Percentiles rank a stretch among this genome's conserved stretches.
These are phyloP conservation scores for Drosophila miranda DNA, from an alignment of 1,140 invertebrate species.

Conservation along the genomic window DNA sequence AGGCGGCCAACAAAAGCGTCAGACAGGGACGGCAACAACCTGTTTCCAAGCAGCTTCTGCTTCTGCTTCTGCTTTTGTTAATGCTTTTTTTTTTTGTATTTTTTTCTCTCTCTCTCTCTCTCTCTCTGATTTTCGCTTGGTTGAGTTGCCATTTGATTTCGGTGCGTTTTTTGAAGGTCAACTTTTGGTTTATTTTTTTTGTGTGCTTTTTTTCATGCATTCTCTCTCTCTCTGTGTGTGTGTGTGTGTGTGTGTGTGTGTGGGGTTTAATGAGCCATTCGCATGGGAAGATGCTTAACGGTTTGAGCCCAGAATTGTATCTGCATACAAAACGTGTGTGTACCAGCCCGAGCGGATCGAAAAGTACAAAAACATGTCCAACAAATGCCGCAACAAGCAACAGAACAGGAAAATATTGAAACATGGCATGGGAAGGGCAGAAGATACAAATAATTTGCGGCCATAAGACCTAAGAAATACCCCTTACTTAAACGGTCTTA, in stretches of 20 bases:
- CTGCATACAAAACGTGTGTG: slow-evolving; percentile 11
- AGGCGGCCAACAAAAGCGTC: slow-evolving; percentile 37
- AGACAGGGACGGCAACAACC: slow-evolving; percentile 37
- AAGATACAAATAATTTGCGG: slow-evolving; percentile 6
- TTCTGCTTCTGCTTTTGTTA: slow-evolving; percentile 39
- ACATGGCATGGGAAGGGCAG: slow-evolving; percentile 3
- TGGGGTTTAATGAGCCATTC: slow-evolving; percentile 65
- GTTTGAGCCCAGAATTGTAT: slow-evolving; percentile 19
- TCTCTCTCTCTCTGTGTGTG: slow-evolving; percentile 28
- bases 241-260: too few relatives aligned
- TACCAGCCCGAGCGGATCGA: too few relatives aligned
- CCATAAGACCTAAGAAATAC: neutral
- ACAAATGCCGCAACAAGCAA: slow-evolving; percentile 48
- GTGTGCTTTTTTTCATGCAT: slow-evolving; percentile 1
- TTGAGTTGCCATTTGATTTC: slow-evolving; percentile 69
- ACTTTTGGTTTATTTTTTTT: slow-evolving; percentile 54
- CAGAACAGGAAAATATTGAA: slow-evolving; percentile 24
- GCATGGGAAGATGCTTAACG: slow-evolving; percentile 61
- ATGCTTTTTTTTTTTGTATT: slow-evolving; percentile 20
- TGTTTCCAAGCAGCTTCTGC: slow-evolving; percentile 50
- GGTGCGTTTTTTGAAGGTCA: slow-evolving; percentile 76
- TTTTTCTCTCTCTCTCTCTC: neutral
- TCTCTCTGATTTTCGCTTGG: slow-evolving; percentile 66
- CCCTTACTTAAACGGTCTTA: too few relatives aligned
- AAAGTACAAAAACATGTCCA: slow-evolving; percentile 53